phyloP scores from a whole-genome alignment of 1,140 invertebrate genomes.

The Drosophila lacteicornis region DNA sequence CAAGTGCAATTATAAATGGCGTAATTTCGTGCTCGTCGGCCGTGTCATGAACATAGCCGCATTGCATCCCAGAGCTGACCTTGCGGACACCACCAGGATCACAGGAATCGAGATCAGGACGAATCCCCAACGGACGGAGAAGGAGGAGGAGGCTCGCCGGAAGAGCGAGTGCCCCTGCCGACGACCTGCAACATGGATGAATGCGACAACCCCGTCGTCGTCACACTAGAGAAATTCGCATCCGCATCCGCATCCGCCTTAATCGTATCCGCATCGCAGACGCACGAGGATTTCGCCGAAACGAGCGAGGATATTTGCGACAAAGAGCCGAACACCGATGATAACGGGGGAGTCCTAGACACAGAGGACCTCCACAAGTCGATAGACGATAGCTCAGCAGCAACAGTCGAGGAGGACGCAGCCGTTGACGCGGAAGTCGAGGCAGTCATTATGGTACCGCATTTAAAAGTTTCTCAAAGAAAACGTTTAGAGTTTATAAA shows the following conservation, averaged over 20 bases:
- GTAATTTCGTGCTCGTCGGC: constrained; percentile 65
- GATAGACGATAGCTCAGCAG: constrained; percentile 25
- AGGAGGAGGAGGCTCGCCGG: constrained; percentile 53
- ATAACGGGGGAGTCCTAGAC: constrained; percentile 33
- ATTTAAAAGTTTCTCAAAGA: constrained; percentile 2
- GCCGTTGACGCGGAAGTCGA: constrained; percentile 75
- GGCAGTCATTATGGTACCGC: constrained; percentile 79
- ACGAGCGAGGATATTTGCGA: constrained; percentile 31
- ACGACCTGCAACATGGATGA: constrained; percentile 84
- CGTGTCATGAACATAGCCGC: constrained; percentile 67
- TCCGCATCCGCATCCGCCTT: constrained; percentile 7
- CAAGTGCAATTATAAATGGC: constrained; percentile 80
- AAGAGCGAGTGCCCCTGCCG: constrained; percentile 63
- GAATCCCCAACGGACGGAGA: constrained; percentile 32
- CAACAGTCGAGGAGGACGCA: constrained; percentile 56
- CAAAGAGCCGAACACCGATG: constrained; percentile 40
- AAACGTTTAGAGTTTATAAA: not conserved
- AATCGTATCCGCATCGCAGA: constrained; percentile 29
- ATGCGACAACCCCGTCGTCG: constrained; percentile 84
- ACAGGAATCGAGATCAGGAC: constrained; percentile 39
- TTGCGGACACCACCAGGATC: constrained; percentile 14
- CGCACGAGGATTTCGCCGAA: constrained; percentile 58
- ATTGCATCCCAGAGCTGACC: constrained; percentile 25
- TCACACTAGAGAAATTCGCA: constrained; percentile 62
- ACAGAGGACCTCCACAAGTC: constrained; percentile 15